Conservation (phyloP, 2,888 invertebrate species). For the Cosmia trapezina region DNA sequence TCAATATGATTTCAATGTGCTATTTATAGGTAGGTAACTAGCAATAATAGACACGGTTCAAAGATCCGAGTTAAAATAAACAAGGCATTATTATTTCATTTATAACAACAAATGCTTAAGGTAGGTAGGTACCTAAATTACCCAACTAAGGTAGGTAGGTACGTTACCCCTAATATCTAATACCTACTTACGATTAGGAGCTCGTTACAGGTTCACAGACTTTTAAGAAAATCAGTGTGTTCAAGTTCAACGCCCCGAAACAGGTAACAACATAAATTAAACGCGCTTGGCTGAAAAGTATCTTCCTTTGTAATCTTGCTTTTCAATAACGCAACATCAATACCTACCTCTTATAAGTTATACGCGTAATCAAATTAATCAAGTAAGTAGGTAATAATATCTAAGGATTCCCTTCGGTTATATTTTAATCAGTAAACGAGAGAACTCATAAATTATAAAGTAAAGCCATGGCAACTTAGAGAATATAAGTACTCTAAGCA, state of each 20-base stretch:
- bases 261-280: too few species aligned
- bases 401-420: slow-evolving; percentile 52
- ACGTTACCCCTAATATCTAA: not conserved
- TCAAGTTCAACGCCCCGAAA: not conserved
- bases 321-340: slow-evolving; percentile 38
- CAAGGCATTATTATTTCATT: not conserved
- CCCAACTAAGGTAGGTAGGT: not conserved
- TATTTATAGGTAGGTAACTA: not conserved
- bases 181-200: too few species aligned
- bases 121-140: not conserved
- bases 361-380: slow-evolving; percentile 30
- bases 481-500: slow-evolving; percentile 29
- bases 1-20: not conserved
- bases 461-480: slow-evolving; percentile 71
- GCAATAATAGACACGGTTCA: not conserved
- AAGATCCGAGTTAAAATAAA: not conserved
- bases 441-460: slow-evolving; percentile 75
- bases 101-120: too few species aligned
- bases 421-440: slow-evolving; percentile 51
- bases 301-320: not conserved
- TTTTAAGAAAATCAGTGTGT: not conserved
- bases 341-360: not conserved
- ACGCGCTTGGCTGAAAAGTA: not conserved
- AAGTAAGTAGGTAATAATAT: slow-evolving; percentile 18
- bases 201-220: not conserved